Evolutionary conservation across 2,797 vertebrate species (phyloP).

Genomic region (Adelosebastes latens): DNA sequence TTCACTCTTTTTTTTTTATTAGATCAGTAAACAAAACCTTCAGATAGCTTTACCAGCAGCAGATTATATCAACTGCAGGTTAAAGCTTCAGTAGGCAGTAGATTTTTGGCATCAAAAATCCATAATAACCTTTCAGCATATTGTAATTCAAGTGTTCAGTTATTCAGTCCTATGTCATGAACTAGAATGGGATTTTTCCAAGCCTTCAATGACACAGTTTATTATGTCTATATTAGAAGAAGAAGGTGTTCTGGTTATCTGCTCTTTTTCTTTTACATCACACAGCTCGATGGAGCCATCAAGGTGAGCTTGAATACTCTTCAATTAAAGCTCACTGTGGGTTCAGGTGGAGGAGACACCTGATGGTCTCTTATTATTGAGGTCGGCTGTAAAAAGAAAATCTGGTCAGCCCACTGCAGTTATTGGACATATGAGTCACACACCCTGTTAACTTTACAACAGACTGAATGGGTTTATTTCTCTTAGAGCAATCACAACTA

Average conservation of each 20-base stretch:
- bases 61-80: too few species aligned
- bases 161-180: background rate
- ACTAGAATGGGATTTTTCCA: background rate
- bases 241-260: background rate
- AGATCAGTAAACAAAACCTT: too few species aligned
- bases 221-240: background rate
- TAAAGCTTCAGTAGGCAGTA: too few species aligned
- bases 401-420: background rate
- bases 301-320: background rate
- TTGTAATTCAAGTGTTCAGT: too few species aligned
- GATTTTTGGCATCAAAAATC: rapidly evolving
- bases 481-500: background rate
- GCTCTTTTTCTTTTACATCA: background rate
- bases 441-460: background rate
- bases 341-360: background rate
- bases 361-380: background rate
- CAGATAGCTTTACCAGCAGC: too few species aligned
- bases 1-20: too few species aligned
- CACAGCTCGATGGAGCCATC: background rate
- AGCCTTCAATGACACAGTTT: background rate
- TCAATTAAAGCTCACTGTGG: background rate
- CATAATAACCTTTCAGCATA: too few species aligned
- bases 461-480: background rate
- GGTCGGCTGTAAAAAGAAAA: background rate
- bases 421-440: background rate